Base-by-base conservation (phyloP, 2,113 vertebrate species). In the Sardina pilchardus region DNA sequence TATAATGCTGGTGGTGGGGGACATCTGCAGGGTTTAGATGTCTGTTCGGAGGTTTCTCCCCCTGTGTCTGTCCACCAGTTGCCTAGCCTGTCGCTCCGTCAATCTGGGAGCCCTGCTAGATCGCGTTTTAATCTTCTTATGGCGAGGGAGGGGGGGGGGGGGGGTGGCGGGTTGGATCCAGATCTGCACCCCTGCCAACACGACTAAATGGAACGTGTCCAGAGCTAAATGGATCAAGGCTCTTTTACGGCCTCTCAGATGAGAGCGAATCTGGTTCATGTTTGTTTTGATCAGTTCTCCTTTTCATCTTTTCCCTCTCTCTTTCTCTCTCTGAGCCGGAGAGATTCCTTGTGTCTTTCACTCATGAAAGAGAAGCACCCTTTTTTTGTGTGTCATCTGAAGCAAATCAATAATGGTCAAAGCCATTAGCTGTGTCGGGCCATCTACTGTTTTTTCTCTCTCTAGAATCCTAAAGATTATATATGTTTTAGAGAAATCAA, bases 201-300 rank as follows among this genome's bases (percentile, higher is more conserved):
- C 85, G 26, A 8, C 39, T 82, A 81, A 47, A 91, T 45, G 87
- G 82, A 83, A 59, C 16, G 83, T 56, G n/a, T 63, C 43, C 45
- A 88, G 45, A 89, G 82, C 75, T 81, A 82, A 80, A 86, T 50
- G 36, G 81, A 82, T 56, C 48, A 83, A 82, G 56, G 21, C 82
- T 12, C 47, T 84, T 87, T 75, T 36, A 45, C 45, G 75, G 44
- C 16, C 80, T 86, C 81, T 80, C 85, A 17, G 82, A 83, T 84
- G 36, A 81, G 36, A 45, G 44, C n/a, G 81, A 86, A 88, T 89
- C 83, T 90, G 85, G 86, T 90, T 89, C 89, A 90, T 42, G 84
- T 84, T 67, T 44, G 84, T 81, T 91, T 86, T 53, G 87, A 93
- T 94, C 90, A 92, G 89, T 93, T 82, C 4, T 84, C 26, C 86